Conservation (phyloP, 2,113 vertebrate genomes). For the Chloroceryle aenea region DNA sequence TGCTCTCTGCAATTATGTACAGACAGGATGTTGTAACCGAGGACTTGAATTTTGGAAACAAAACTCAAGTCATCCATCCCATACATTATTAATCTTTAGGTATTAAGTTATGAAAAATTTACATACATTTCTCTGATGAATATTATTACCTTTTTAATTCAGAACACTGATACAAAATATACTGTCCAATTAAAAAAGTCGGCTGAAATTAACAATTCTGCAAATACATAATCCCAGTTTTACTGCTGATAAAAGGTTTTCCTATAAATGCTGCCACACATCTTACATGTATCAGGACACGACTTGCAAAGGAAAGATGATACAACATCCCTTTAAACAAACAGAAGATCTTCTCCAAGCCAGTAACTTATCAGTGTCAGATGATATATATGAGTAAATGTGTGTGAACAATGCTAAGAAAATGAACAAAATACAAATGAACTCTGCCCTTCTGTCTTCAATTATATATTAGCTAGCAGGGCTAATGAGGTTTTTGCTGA, state of each 20-base stretch:
- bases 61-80: neutral
- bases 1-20: neutral
- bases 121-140: neutral
- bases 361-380: neutral
- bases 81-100: constrained; percentile 47
- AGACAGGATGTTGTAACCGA: neutral
- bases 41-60: neutral
- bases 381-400: neutral
- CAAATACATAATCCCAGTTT: neutral
- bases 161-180: constrained; percentile 1
- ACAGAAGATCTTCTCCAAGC: neutral
- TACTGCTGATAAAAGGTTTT: neutral
- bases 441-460: constrained; percentile 25
- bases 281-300: neutral
- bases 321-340: constrained; percentile 20
- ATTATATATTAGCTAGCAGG: constrained; percentile 11
- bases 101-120: constrained; percentile 65
- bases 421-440: constrained; percentile 14
- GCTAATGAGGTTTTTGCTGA: constrained; percentile 18
- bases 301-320: constrained; percentile 18
- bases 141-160: constrained; percentile 34
- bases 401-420: neutral
- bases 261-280: neutral
- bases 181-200: neutral
- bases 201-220: neutral